Evolutionary conservation across 2,113 vertebrate genomes (phyloP), one percentile per base, ranked within the genome.

Genomic region (Nannobrachium achirus): DNA sequence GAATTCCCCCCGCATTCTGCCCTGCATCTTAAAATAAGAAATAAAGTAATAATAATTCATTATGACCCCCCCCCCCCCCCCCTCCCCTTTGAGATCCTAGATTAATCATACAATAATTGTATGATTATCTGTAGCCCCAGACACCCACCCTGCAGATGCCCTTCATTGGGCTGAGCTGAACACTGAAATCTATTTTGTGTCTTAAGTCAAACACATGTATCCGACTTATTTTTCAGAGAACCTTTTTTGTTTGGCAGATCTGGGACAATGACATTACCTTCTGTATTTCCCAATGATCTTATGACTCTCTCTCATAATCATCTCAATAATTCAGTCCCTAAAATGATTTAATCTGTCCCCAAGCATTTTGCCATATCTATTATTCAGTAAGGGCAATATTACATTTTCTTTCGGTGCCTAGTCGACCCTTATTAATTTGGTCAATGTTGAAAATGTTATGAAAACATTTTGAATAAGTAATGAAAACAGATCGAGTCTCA

Each of bases 391-490:
- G 61, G 58, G 52, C 75, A 53, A 20, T 69, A 53, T 55, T 44
- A 38, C 16, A 56, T 56, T 10, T 50, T 57, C 58, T 49, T 71
- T 53, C 41, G 33, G 65, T 73, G 51, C 58, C 58, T 46, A 57
- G 52, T 65, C 62, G 44, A 40, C 55, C 57, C 46, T 75, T 66
- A 67, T 80, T 78, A 71, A 77, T 79, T 83, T 67, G 46, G 67
- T 65, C 64, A 60, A 25, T 65, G 64, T 70, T 68, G 71, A 75
- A 74, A 81, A 76, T 65, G 72, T 52, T 67, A 84, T 73, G 57
- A 78, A 62, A 83, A 79, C 66, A 69, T 59, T 65, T 41, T 78
- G 50, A 74, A 84, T 83, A 72, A 81, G 71, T 72, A 67, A 87
- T 75, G 72, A 78, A 81, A 81, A 66, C 56, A 66, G 69, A 80